Evolutionary conservation across 2,888 invertebrate species (phyloP).

Genomic region (Zygothrica quintamaculata): DNA sequence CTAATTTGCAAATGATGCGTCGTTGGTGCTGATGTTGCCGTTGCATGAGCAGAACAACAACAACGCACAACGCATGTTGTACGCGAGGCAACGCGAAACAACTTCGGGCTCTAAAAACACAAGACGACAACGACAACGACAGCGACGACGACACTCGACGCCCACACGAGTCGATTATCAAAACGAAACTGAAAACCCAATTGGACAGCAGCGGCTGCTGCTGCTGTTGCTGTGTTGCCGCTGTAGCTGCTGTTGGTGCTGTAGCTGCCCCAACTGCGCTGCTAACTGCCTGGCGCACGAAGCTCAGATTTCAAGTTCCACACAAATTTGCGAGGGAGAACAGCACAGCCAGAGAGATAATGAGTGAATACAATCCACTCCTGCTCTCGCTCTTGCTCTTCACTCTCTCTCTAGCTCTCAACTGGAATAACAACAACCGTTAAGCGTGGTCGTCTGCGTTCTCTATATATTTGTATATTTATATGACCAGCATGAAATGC

Average conservation of each 20-base stretch:
- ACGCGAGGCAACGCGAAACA: conserved; percentile 29
- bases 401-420: conserved; percentile 40
- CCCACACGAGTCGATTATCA: conserved; percentile 70
- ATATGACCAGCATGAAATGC: conserved; percentile 14
- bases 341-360: conserved; percentile 16
- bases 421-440: conserved; percentile 62
- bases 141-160: conserved; percentile 53
- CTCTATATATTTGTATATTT: not conserved
- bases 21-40: conserved; percentile 41
- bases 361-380: conserved; percentile 53
- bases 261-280: conserved; percentile 47
- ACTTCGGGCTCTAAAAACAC: conserved; percentile 36
- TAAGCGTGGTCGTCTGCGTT: conserved; percentile 32
- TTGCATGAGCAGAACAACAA: conserved; percentile 37
- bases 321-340: conserved; percentile 21
- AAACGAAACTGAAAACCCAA: conserved; percentile 66
- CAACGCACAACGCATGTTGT: conserved; percentile 50
- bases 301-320: conserved; percentile 73
- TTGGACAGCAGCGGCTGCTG: conserved; percentile 46
- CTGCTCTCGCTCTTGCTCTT: too few species aligned
- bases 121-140: conserved; percentile 37
- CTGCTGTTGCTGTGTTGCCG: conserved; percentile 35
- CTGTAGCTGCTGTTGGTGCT: conserved; percentile 44
- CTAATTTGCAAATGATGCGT: conserved; percentile 63
- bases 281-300: conserved; percentile 61